Conservation (phyloP, 2,113 vertebrate species). For the Syngnathoides biaculeatus region DNA sequence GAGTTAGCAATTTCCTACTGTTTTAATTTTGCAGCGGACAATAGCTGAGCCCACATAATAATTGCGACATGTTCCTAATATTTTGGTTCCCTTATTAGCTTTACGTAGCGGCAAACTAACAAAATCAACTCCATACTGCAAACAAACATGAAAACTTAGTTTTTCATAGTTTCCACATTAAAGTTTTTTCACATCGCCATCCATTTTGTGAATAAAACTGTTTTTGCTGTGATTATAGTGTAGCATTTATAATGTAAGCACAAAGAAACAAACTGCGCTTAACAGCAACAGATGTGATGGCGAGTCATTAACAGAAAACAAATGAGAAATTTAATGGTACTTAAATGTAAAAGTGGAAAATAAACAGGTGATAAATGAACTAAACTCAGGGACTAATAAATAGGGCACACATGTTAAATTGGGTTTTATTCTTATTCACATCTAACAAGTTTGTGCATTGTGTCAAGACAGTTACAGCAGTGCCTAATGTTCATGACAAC, state of each 20-base stretch:
- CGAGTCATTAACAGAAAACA: neutral
- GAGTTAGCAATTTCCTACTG: neutral
- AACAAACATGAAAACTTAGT: no score
- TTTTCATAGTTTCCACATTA: neutral
- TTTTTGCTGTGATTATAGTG: neutral
- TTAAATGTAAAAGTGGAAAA: neutral
- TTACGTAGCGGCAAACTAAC: neutral
- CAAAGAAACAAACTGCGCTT: constrained; percentile 1
- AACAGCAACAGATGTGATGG: neutral
- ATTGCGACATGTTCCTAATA: neutral
- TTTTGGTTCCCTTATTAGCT: neutral
- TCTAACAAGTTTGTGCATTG: constrained; percentile 49
- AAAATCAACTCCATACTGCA: neutral
- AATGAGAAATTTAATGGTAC: neutral
- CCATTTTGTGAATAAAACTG: neutral
- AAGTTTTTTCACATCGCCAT: neutral
- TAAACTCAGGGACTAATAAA: constrained; percentile 7
- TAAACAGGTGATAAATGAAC: constrained; percentile 2
- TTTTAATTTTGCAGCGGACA: neutral
- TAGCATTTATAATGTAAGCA: neutral
- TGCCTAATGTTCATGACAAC: constrained; percentile 40
- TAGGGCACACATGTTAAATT: constrained; percentile 25
- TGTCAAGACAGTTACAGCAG: constrained; percentile 55
- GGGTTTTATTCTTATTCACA: constrained; percentile 60
- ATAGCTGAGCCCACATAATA: neutral